Evolutionary conservation across 2,113 vertebrate species (phyloP).

Genomic region (Sakesphorus luctuosus): DNA sequence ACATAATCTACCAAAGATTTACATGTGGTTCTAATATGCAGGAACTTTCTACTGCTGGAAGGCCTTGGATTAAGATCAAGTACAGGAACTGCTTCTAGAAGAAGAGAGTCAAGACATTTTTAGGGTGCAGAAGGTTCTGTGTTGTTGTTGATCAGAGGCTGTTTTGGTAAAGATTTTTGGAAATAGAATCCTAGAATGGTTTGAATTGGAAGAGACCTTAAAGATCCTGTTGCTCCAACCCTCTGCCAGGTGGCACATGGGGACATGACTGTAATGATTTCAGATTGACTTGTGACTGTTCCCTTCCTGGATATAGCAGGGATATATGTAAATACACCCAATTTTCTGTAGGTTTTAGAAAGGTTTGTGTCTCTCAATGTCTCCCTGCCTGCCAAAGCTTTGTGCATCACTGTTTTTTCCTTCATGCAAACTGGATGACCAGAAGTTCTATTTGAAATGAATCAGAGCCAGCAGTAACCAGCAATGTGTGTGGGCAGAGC

Average conservation of each 20-base stretch:
- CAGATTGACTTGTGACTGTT: background rate
- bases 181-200: background rate
- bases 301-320: background rate
- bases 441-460: background rate
- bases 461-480: background rate
- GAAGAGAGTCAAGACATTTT: background rate
- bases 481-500: background rate
- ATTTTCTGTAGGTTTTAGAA: background rate
- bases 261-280: background rate
- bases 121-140: background rate
- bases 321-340: background rate
- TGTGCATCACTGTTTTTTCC: background rate
- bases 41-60: conserved; percentile 36
- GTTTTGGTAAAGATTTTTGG: background rate
- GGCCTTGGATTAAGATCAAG: background rate
- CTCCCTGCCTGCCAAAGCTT: background rate
- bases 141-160: background rate
- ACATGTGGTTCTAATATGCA: conserved; percentile 36
- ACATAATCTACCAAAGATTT: conserved; percentile 11
- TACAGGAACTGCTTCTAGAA: background rate
- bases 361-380: background rate
- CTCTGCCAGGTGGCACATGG: background rate
- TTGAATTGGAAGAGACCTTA: background rate
- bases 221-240: background rate
- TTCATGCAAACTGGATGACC: background rate